phyloP scores from a whole-genome alignment of 1,140 invertebrate species.

The Caenorhabditis remanei region DNA sequence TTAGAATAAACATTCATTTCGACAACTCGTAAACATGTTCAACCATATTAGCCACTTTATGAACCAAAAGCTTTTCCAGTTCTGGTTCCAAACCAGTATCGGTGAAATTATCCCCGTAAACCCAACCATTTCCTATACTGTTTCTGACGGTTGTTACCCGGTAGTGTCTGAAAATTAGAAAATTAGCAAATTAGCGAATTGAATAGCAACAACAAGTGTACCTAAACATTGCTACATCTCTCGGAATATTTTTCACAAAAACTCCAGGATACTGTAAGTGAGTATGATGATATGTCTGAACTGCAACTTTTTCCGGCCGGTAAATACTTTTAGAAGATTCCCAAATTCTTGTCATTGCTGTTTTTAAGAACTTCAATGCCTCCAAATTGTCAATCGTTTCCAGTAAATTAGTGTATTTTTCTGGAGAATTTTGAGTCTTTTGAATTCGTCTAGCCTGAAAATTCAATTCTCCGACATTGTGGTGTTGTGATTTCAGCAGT shows the following conservation, averaged over 20 bases:
- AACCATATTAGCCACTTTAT: conserved; percentile 1
- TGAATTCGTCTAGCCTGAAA: conserved; percentile 28
- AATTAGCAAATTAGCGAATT: neutral
- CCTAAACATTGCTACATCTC: neutral
- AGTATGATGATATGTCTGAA: conserved; percentile 41
- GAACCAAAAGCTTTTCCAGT: conserved; percentile 9
- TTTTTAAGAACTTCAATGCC: conserved; percentile 27
- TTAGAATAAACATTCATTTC: neutral
- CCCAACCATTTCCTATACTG: conserved; percentile 39
- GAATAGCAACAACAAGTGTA: neutral
- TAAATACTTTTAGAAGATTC: conserved; percentile 47
- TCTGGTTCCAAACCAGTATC: neutral
- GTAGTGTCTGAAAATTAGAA: conserved; percentile 36
- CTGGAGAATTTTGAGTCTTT: neutral
- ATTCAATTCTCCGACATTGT: conserved; percentile 20
- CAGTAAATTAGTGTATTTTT: neutral
- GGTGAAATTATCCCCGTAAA: conserved; percentile 27
- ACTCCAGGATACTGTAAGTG: conserved; percentile 21
- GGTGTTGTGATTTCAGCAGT: neutral
- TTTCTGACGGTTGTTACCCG: neutral
- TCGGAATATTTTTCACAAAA: conserved; percentile 16
- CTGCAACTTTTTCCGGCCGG: conserved; percentile 24
- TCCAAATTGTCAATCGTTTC: neutral
- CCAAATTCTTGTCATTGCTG: neutral
- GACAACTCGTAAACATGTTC: neutral